Evolutionary conservation across 2,888 invertebrate species (phyloP), one percentile per base, ranked within the genome.

Genomic region (Ennomos fuscantarius): DNA sequence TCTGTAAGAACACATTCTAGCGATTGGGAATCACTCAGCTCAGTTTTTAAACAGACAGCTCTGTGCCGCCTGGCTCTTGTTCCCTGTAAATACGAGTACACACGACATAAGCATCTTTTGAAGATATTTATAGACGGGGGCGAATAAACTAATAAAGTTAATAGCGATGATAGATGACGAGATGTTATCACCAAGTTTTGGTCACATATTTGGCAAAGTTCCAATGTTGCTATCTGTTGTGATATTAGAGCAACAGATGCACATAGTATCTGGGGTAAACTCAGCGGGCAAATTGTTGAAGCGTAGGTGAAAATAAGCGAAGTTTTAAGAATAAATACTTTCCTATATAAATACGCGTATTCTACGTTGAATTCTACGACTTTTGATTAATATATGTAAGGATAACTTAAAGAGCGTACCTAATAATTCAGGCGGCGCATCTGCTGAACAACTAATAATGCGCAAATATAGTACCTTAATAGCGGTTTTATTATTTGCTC

Each of bases 11-110:
- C 70, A 76, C 75, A 80, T 87, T 86, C 86, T 84, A 81, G 76
- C 72, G 63, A 76, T 82, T 81, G 83, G 84, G 84, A 86, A 88
- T 85, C 81, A 81, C 80, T 82, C 73, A 72, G 75, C 69, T 68
- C 69, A 62, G 72, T 73, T 77, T 78, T 69, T 73, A 79, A 79
- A 81, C 73, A 77, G 69, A 73, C 72, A 67, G 62, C 56, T 61
- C 57, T 67, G 59, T 60, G 59, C 42, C 47, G 64, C 56, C 60
- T 61, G 51, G 49, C 47, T 54, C 56, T 66, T 62, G 50, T 59
- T 50, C 8, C 48, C 55, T 41, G 41, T 54, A 63, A 63, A 60
- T 56, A 51, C 45, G 39, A 24, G 3, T 64, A 53, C 59, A 64
- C 36, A 49, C 40, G 58, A 62, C 54, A 57, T 50, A 41, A 13